Conservation (phyloP, 2,797 vertebrate species). For the Neostethus bicornis region DNA sequence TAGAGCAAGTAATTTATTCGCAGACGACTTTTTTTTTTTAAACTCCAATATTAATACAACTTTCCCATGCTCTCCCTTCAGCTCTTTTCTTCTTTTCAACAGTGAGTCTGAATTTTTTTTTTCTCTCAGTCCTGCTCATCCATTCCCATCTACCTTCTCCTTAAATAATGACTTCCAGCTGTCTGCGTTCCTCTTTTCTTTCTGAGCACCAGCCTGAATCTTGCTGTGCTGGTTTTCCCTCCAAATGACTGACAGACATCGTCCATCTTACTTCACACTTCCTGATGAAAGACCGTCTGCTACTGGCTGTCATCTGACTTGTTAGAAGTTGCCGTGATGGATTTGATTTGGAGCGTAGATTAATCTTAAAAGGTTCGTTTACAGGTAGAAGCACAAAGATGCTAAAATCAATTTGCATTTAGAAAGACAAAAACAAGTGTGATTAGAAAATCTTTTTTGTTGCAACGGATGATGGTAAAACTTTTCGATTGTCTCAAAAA, state of each 20-base stretch:
- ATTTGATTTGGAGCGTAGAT: background rate
- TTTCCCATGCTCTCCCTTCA: constrained; percentile 52
- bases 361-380: background rate
- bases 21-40: constrained; percentile 62
- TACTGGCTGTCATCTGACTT: background rate
- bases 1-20: constrained; percentile 74
- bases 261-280: background rate
- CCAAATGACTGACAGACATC: background rate
- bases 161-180: constrained; percentile 43
- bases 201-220: background rate
- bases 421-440: too few relatives aligned
- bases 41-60: constrained; percentile 68
- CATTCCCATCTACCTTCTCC: too few relatives aligned
- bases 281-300: background rate
- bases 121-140: constrained; percentile 36
- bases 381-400: background rate
- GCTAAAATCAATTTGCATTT: background rate
- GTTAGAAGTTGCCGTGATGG: background rate
- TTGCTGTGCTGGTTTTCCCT: background rate
- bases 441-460: too few relatives aligned
- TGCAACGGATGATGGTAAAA: too few relatives aligned
- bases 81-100: constrained; percentile 8
- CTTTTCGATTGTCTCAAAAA: too few relatives aligned
- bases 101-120: constrained; percentile 31
- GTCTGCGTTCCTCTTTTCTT: background rate